Percentiles rank a stretch among this genome's conserved stretches.
Evolutionary conservation across 35 echinoderm and acorn worm species (phyloP).

Genomic region (Stichopus chloronotus): DNA sequence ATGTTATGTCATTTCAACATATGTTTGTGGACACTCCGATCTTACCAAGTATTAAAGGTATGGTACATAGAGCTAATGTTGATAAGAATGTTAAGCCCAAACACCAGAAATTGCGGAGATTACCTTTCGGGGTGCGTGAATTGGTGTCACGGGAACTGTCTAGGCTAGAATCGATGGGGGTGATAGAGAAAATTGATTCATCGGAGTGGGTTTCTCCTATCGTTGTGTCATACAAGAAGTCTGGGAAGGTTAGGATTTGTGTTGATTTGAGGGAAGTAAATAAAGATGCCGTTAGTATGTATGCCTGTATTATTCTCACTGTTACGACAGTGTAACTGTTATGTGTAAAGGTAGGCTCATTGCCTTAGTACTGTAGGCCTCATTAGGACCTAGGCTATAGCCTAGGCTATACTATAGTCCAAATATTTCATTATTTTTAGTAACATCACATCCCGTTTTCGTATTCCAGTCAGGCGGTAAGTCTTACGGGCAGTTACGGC

Average conservation of each 20-base stretch:
- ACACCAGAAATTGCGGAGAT: constrained; percentile 10
- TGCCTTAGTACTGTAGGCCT: too few species aligned
- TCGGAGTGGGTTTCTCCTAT: constrained; percentile 39
- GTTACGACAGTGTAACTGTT: not conserved
- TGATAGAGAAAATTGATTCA: constrained; percentile 16
- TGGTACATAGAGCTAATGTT: constrained; percentile 19
- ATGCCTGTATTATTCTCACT: not conserved
- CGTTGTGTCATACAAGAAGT: constrained; percentile 28
- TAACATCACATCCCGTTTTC: too few species aligned
- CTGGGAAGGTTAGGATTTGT: constrained; percentile 62
- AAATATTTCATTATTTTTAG: too few species aligned
- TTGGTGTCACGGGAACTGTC: not conserved
- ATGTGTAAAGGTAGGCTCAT: too few species aligned
- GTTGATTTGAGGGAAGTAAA: constrained; percentile 80
- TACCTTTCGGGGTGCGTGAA: constrained; percentile 24
- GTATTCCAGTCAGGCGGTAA: too few species aligned
- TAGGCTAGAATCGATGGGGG: not conserved
- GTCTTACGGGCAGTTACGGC: too few species aligned
- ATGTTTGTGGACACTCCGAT: not conserved
- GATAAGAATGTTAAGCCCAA: constrained; percentile 26
- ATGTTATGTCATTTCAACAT: not conserved
- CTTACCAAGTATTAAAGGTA: not conserved
- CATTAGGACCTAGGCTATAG: too few species aligned
- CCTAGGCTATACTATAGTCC: too few species aligned
- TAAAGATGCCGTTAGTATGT: constrained; percentile 6